Percentiles rank a stretch among this genome's conserved stretches.
phyloP scores from a whole-genome alignment of 1,140 invertebrate genomes.

The Zophobas atratus region DNA sequence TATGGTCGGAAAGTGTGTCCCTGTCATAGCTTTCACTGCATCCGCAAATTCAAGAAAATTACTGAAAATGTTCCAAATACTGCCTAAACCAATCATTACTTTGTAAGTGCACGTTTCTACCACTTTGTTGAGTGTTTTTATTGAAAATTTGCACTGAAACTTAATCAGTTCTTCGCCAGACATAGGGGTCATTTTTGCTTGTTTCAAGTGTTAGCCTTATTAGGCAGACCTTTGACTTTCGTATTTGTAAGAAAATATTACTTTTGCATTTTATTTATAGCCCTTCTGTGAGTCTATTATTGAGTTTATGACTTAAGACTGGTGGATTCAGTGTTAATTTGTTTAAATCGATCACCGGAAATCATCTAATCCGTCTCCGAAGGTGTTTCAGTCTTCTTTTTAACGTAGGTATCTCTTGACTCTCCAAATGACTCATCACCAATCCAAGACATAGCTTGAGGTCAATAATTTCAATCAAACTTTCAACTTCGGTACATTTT shows the following conservation, averaged over 20 bases:
- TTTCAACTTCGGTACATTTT: conserved; percentile 45
- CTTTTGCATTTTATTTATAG: conserved; percentile 45
- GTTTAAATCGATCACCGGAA: conserved; percentile 29
- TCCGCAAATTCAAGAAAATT: conserved; percentile 61
- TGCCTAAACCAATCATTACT: conserved; percentile 19
- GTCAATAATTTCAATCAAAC: conserved; percentile 55
- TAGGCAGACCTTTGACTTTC: conserved; percentile 59
- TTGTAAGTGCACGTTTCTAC: not conserved
- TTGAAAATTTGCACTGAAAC: conserved; percentile 1
- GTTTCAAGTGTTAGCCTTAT: conserved; percentile 61
- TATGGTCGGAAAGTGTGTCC: conserved; percentile 59
- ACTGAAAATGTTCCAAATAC: conserved; percentile 57
- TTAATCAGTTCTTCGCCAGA: conserved; percentile 15
- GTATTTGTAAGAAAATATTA: conserved; percentile 49
- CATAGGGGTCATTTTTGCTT: conserved; percentile 62
- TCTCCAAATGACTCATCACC: conserved; percentile 56
- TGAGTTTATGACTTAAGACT: not conserved
- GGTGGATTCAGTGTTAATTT: not conserved
- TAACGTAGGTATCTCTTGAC: conserved; percentile 52
- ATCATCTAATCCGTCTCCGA: conserved; percentile 43
- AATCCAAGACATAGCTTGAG: conserved; percentile 52
- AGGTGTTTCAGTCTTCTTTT: conserved; percentile 47
- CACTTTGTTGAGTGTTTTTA: conserved; percentile 8
- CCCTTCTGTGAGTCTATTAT: not conserved
- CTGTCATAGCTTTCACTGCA: conserved; percentile 63